These are phyloP conservation scores for Sciurus niger DNA, from an alignment of 2,113 vertebrate species.

Conservation along the genomic window DNA sequence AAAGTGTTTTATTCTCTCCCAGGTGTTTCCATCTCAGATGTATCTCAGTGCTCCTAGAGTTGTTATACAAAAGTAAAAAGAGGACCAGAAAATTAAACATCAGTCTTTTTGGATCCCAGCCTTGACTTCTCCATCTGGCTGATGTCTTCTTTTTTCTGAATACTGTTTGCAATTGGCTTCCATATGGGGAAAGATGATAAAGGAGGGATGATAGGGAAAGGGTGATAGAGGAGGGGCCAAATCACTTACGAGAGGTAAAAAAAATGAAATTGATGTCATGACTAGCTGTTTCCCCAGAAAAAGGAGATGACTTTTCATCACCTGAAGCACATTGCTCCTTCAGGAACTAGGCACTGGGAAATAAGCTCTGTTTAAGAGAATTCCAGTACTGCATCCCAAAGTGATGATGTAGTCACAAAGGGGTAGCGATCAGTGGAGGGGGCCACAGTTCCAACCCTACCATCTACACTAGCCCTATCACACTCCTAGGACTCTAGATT, in stretches of 20 bases:
- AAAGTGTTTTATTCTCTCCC: neutral
- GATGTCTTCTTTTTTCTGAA: neutral
- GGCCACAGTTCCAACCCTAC: neutral
- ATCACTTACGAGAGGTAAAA: neutral
- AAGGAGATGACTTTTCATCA: neutral
- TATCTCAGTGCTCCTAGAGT: neutral
- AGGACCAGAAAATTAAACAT: neutral
- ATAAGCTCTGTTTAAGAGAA: neutral
- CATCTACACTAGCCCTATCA: neutral
- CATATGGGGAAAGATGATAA: neutral
- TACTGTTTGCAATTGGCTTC: neutral
- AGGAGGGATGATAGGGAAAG: neutral
- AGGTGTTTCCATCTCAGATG: neutral
- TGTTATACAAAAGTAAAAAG: neutral
- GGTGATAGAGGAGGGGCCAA: neutral
- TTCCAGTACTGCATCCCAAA: neutral
- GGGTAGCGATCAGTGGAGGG: neutral
- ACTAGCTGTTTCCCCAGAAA: neutral
- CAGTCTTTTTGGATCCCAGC: neutral
- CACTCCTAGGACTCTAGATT: neutral
- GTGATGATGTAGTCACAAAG: neutral
- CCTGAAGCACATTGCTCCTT: neutral
- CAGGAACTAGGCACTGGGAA: neutral
- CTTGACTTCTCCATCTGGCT: neutral
- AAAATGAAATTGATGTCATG: neutral